Evolutionary conservation across 2,113 vertebrate genomes (phyloP).

Genomic region (Thamnaconus septentrionalis): DNA sequence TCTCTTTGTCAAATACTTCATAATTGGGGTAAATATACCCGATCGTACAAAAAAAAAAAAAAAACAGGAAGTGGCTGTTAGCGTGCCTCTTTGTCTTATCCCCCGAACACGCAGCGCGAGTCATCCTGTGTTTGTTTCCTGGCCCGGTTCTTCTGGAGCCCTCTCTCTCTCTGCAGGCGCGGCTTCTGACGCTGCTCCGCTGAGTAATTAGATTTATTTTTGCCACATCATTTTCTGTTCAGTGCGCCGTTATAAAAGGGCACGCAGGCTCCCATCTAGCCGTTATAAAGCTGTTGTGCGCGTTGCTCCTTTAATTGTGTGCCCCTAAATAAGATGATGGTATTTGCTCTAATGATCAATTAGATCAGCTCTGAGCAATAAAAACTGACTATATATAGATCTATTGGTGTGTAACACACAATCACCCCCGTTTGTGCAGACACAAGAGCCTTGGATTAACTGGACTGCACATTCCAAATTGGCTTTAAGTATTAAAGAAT

Average conservation of each 20-base stretch:
- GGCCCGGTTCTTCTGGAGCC: slow-evolving; percentile 42
- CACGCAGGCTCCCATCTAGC: slow-evolving; percentile 48
- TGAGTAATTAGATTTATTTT: slow-evolving; percentile 72
- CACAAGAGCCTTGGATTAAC: too few species aligned
- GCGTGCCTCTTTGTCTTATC: slow-evolving; percentile 30
- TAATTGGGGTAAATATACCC: slow-evolving; percentile 48
- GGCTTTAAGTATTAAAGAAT: too few species aligned
- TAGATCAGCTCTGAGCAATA: slow-evolving; percentile 5
- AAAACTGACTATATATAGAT: too few species aligned
- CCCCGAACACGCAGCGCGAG: slow-evolving; percentile 41
- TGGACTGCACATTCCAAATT: too few species aligned
- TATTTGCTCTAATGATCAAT: slow-evolving; percentile 58
- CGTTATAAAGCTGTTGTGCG: slow-evolving; percentile 63
- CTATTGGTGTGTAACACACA: too few species aligned
- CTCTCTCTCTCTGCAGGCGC: slow-evolving; percentile 26
- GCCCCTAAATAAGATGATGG: slow-evolving; percentile 42
- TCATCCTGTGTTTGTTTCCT: slow-evolving; percentile 47
- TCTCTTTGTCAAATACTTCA: slow-evolving; percentile 27
- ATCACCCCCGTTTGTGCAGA: too few species aligned
- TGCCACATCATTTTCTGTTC: slow-evolving; percentile 66
- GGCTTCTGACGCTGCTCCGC: slow-evolving; percentile 60
- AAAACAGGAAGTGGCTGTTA: slow-evolving; percentile 39
- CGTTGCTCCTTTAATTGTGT: slow-evolving; percentile 54
- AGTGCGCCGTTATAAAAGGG: slow-evolving; percentile 63
- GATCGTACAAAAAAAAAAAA: neutral